A percentile compares a stretch with the other conserved stretches of the same genome.
phyloP scores from a whole-genome alignment of 1,140 invertebrate species.

The Drosophila grimshawi region DNA sequence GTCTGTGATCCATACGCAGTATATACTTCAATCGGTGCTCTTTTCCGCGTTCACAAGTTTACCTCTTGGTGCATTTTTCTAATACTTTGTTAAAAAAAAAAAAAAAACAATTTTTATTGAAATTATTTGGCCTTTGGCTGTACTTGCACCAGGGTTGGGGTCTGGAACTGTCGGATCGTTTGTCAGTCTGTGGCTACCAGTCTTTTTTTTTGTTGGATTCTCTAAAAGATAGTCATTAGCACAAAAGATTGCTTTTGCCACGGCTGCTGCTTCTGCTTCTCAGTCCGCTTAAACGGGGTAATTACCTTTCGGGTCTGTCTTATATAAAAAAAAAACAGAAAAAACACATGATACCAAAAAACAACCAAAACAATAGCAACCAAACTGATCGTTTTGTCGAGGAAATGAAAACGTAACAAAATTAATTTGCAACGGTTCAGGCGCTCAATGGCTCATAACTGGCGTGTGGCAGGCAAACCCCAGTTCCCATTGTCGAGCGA shows the following conservation, averaged over 20 bases:
- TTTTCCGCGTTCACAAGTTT: conserved; percentile 5
- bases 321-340: conserved; percentile 32
- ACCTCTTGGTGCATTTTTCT: conserved; percentile 62
- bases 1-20: conserved; percentile 48
- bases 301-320: conserved; percentile 69
- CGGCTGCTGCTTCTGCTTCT: conserved; percentile 40
- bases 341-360: conserved; percentile 17
- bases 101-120: conserved; percentile 32
- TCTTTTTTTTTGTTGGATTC: conserved; percentile 49
- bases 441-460: conserved; percentile 47
- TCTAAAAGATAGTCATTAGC: conserved; percentile 78
- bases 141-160: conserved; percentile 17
- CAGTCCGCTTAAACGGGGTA: conserved; percentile 69
- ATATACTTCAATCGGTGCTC: conserved; percentile 25
- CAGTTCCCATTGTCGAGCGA: conserved; percentile 21
- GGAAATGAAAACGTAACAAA: conserved; percentile 82
- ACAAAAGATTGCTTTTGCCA: conserved; percentile 63
- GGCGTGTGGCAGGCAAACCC: conserved; percentile 72
- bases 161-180: conserved; percentile 57
- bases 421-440: conserved; percentile 74
- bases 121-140: conserved; percentile 67
- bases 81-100: conserved; percentile 49
- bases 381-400: conserved; percentile 68
- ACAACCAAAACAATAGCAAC: conserved; percentile 37
- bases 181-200: conserved; percentile 63